Base-by-base conservation (phyloP, 2,113 vertebrate species). In the Gnathochromis pfefferi region DNA sequence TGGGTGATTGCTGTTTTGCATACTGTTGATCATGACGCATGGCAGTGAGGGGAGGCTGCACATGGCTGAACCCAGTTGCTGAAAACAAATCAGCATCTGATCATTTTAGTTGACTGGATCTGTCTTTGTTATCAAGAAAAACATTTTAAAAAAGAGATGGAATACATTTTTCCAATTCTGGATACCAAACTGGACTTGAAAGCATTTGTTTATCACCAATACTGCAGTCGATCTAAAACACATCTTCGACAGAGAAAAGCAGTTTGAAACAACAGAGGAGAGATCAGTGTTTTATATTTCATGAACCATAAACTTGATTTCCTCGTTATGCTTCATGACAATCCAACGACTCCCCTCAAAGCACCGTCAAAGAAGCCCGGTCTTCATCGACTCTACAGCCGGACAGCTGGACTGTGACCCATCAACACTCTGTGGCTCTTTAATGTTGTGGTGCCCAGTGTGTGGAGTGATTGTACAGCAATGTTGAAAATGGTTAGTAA, bases 301-400 rank as follows among this genome's bases (percentile, higher is more conserved):
- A 60, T 60, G 33, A 60, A 60, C 57, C 57, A 60, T 60, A 60
- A 60, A 60, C 26, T 17, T 31, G 57, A 28, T 60, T 31, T 60
- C 5, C 2, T 33, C 0, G 57, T 60, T 33, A 0, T 60, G 0
- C 8, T 4, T 60, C 57, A 31, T 31, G 26, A 60, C 23, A 57
- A 28, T 57, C 23, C 54, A 57, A 5, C 23, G 23, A 57, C 1
- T 57, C 3, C 54, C 21, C 54, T 55, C 21, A 57, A 57, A 57
- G 54, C 57, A 0, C 57, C 5, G 16, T 1, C 28, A 60, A 60
- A 16, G 13, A 28, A 58, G 55, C 54, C 12, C 4, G 1, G 54
- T 5, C 54, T 57, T 0, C 23, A 57, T 0, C 0, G 7, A 0
- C 54, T 57, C 23, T 28, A 57, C 23, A 8, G 54, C 54, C 0